Evolutionary conservation across 2,888 invertebrate genomes (phyloP).

Genomic region (Trachelus troglodyta): DNA sequence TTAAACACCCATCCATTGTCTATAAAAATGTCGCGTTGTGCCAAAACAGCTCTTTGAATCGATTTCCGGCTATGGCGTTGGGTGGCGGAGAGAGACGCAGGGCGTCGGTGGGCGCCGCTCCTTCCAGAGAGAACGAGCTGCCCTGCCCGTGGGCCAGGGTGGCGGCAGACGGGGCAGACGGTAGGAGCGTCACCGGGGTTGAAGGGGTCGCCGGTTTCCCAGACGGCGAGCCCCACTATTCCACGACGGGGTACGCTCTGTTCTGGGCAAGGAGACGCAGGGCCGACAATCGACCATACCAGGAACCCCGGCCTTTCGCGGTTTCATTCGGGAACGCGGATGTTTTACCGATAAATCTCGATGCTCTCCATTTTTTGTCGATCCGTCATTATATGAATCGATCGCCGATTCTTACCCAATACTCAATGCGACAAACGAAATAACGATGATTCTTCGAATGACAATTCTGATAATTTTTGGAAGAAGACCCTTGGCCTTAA

Average conservation of each 20-base stretch:
- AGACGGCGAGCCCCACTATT: constrained; percentile 1
- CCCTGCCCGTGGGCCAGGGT: too few species aligned
- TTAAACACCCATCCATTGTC: constrained; percentile 26
- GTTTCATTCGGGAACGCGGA: too few species aligned
- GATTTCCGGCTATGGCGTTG: constrained; percentile 14
- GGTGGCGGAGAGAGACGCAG: constrained; percentile 8
- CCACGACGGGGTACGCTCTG: neutral
- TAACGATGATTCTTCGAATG: too few species aligned
- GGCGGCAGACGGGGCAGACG: neutral
- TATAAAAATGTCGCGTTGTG: constrained; percentile 26
- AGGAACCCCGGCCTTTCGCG: too few species aligned
- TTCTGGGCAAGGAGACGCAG: neutral
- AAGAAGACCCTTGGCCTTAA: too few species aligned
- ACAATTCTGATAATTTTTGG: too few species aligned
- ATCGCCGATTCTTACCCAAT: too few species aligned
- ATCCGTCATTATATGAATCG: too few species aligned
- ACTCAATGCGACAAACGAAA: too few species aligned
- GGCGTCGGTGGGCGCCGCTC: constrained; percentile 1
- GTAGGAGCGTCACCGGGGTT: neutral
- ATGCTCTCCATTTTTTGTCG: too few species aligned
- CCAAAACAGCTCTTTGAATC: constrained; percentile 26
- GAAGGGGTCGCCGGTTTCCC: constrained; percentile 5
- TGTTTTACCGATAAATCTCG: too few species aligned
- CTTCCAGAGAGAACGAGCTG: too few species aligned
- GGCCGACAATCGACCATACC: neutral